These are phyloP conservation scores for Lacanobia wlatinum DNA, from an alignment of 2,888 invertebrate genomes.

Conservation along the genomic window DNA sequence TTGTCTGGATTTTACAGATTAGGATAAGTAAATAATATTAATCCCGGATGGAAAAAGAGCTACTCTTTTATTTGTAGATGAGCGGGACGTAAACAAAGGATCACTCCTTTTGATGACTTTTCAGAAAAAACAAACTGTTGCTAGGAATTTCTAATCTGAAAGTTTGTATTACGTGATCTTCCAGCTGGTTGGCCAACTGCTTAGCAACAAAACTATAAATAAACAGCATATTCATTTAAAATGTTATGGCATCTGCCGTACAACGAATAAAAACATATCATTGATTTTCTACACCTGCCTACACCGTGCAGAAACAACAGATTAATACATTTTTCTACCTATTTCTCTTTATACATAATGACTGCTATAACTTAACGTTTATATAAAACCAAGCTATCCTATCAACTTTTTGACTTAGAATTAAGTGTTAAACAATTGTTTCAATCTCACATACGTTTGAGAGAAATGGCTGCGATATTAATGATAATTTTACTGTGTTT, in stretches of 20 bases:
- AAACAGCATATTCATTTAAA: neutral
- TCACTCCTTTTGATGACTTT: no score
- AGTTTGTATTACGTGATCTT: neutral
- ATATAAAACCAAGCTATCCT: conserved; percentile 53
- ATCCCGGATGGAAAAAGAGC: no score
- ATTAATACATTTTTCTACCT: conserved; percentile 6
- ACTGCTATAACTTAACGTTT: conserved; percentile 25
- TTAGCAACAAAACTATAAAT: neutral
- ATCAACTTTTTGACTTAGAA: conserved; percentile 67
- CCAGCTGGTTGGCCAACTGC: neutral
- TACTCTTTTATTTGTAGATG: no score
- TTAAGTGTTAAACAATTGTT: conserved; percentile 72
- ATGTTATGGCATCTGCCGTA: neutral
- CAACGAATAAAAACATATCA: conserved; percentile 8
- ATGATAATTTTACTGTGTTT: neutral
- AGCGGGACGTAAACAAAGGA: no score
- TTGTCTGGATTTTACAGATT: no score
- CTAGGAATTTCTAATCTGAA: neutral
- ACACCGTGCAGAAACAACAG: neutral
- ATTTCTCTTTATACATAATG: neutral
- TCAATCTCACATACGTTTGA: conserved; percentile 39
- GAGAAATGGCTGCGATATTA: conserved; percentile 53
- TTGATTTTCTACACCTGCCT: neutral
- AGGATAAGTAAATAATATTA: no score
- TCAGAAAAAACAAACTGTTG: neutral